A percentile compares a stretch with the other conserved stretches of the same genome.
phyloP scores from a whole-genome alignment of 2,797 vertebrate genomes.

The Euthynnus affinis region DNA sequence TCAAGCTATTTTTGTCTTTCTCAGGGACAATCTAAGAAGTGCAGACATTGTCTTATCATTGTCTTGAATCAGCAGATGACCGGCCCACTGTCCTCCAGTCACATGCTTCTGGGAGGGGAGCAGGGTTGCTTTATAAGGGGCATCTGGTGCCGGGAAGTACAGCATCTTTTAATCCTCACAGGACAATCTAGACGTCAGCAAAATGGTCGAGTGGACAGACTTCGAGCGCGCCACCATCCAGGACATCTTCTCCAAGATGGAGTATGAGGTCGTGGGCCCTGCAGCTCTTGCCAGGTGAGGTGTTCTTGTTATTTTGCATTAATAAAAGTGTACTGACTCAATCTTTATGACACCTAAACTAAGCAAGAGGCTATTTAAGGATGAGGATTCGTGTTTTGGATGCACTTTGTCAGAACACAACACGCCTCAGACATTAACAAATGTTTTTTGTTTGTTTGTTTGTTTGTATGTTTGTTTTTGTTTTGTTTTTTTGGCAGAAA shows the following conservation, averaged over 20 bases:
- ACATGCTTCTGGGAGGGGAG: constrained; percentile 26
- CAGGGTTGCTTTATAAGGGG: constrained; percentile 23
- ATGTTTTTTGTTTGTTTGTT: background rate
- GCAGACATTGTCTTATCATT: constrained; percentile 31
- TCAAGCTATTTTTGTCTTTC: background rate
- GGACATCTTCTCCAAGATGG: constrained; percentile 64
- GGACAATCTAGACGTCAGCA: constrained; percentile 29
- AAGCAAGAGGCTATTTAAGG: too few relatives aligned
- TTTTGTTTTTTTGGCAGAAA: background rate
- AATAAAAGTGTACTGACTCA: background rate
- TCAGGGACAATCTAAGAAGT: constrained; percentile 3
- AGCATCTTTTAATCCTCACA: background rate
- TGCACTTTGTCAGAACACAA: too few relatives aligned
- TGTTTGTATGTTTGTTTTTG: too few relatives aligned
- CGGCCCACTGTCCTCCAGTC: constrained; percentile 19
- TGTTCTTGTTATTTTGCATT: background rate
- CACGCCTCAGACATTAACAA: background rate
- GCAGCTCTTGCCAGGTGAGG: constrained; percentile 66
- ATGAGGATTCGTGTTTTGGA: too few relatives aligned
- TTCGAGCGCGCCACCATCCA: constrained; percentile 70
- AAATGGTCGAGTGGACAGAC: constrained; percentile 79
- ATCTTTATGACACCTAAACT: too few relatives aligned
- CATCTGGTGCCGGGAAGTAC: background rate
- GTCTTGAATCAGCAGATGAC: constrained; percentile 4
- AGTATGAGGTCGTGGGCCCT: constrained; percentile 42